phyloP scores from a whole-genome alignment of 2,888 invertebrate genomes.

The Xestia c-nigrum region DNA sequence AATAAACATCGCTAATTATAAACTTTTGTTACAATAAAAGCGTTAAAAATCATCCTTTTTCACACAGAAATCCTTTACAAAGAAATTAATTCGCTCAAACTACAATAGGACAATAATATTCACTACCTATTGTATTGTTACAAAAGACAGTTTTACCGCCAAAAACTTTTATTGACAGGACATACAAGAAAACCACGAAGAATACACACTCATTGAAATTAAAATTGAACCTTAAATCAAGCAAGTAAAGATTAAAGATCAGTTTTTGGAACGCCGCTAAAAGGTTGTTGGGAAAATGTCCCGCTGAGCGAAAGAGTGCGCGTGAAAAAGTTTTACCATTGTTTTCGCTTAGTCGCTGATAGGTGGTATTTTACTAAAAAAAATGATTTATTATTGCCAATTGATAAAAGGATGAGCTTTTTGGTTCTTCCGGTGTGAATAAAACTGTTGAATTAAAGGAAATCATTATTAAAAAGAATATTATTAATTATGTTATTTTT shows the following conservation, averaged over 20 bases:
- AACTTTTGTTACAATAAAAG: slow-evolving; percentile 66
- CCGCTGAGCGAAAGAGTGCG: slow-evolving; percentile 75
- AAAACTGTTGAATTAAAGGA: background rate
- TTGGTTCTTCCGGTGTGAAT: slow-evolving; percentile 73
- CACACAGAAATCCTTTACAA: slow-evolving; percentile 70
- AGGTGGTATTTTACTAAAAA: slow-evolving; percentile 72
- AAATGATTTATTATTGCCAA: slow-evolving; percentile 75
- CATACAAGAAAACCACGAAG: slow-evolving; percentile 48
- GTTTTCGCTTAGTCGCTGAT: slow-evolving; percentile 76
- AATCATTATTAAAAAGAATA: background rate
- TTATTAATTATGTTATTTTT: background rate
- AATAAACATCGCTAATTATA: slow-evolving; percentile 65
- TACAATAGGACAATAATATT: slow-evolving; percentile 72
- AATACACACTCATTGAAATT: background rate
- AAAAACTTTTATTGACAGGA: slow-evolving; percentile 72
- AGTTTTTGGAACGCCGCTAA: background rate
- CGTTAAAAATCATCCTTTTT: slow-evolving; percentile 71
- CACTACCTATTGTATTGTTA: slow-evolving; percentile 70
- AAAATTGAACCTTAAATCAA: slow-evolving; percentile 2
- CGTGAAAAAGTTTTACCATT: slow-evolving; percentile 68
- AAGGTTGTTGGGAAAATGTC: slow-evolving; percentile 44
- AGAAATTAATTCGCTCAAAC: slow-evolving; percentile 72
- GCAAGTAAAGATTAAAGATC: background rate
- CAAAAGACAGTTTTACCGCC: slow-evolving; percentile 77
- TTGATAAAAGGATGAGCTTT: slow-evolving; percentile 57